Base-by-base conservation (phyloP, 2,888 invertebrate genomes). In the Phyto melanocephala region DNA sequence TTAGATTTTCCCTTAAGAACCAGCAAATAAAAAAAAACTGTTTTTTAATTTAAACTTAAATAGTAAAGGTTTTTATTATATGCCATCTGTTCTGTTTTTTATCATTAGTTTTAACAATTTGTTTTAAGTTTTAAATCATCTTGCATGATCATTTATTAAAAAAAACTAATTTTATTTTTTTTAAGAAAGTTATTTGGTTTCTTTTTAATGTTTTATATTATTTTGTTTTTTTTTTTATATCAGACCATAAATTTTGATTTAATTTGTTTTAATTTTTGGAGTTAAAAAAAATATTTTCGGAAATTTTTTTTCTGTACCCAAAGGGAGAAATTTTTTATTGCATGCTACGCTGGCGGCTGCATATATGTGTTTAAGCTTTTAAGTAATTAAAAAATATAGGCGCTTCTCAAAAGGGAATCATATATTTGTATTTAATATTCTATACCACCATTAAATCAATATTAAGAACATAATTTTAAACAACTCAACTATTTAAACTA, bases 311-410 rank as follows among this genome's bases (percentile, higher is more conserved):
- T 52, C 15, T 60, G 17, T 17, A 13, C 10, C 20, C 37, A 45
- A 24, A 37, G 13, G 17, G 7, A 17, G 11, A 22, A 37, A 40
- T 37, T 20, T 42, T 20, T 4, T 87, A 84, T 86, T 90, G 90
- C 90, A 90, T 90, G 90, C 85, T 87, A 88, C 89, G 89, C 89
- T 90, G 90, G 89, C 90, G 90, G 90, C 88, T 87, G 88, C 90
- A 88, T 88, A 88, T 87, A 40, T 74, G 71, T 85, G 86, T 86
- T 83, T 85, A 85, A 84, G 85, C 85, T 85, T 87, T 74, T 10
- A 33, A 42, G 42, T 28, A 5, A 28, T 5, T 28, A 1, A 8
- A 56, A 42, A 68, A 42, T 13, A 22, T n/a, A 15, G 11, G 40
- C 2, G 3, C 1, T 10, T 20, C 10, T 47, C 15, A 6, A 52